Evolutionary conservation across 2,888 invertebrate species (phyloP).

Genomic region (Ecliptopera silaceata): DNA sequence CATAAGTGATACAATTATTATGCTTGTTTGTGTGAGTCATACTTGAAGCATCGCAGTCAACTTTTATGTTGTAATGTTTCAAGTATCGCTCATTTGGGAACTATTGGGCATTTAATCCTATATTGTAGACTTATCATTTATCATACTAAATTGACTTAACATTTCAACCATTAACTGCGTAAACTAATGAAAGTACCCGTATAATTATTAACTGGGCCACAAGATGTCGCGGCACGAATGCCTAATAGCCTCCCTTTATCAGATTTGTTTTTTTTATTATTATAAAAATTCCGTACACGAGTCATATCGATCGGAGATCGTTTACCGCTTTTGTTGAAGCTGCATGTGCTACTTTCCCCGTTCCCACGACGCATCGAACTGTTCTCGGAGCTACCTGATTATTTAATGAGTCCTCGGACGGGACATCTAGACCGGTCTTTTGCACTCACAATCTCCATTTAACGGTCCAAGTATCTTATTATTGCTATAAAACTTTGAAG

Average conservation of each 20-base stretch:
- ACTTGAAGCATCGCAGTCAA: constrained; percentile 55
- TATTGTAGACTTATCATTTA: constrained; percentile 81
- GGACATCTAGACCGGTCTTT: not conserved
- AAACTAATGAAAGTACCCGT: constrained; percentile 78
- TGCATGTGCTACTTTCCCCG: constrained; percentile 67
- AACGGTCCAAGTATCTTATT: constrained; percentile 3
- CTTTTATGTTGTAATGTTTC: constrained; percentile 47
- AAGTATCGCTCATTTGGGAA: constrained; percentile 75
- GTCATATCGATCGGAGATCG: constrained; percentile 73
- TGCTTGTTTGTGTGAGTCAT: constrained; percentile 77
- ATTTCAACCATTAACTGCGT: constrained; percentile 82
- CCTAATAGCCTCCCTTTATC: constrained; percentile 80
- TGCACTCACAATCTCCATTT: not conserved
- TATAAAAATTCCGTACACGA: constrained; percentile 64
- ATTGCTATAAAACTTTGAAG: not conserved
- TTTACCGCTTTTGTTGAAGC: constrained; percentile 72
- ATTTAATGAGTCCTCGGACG: not conserved
- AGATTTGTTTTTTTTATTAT: constrained; percentile 62
- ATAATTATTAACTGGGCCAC: constrained; percentile 77
- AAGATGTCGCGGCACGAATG: constrained; percentile 80
- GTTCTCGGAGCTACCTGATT: not conserved
- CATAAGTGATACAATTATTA: constrained; percentile 78
- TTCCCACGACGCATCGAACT: constrained; percentile 8
- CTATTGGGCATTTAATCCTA: constrained; percentile 84
- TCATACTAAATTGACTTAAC: constrained; percentile 83